These are phyloP conservation scores for Alcedo quadribrachys DNA, from an alignment of 2,797 vertebrate genomes.

Conservation along the genomic window DNA sequence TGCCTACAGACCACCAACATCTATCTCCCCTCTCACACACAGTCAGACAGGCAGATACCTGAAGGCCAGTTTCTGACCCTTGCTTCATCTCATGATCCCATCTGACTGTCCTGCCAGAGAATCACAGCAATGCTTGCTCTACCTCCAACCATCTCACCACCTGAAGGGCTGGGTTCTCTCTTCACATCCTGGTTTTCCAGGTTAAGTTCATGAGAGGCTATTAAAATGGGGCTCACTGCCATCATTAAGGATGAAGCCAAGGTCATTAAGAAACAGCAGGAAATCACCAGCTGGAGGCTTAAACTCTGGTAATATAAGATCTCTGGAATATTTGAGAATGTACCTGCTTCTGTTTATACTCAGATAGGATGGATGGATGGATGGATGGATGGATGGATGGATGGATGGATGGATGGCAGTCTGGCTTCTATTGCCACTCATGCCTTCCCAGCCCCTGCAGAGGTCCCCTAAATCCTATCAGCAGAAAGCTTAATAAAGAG, in stretches of 20 bases:
- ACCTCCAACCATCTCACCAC: background rate
- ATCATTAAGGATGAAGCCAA: background rate
- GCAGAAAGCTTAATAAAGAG: background rate
- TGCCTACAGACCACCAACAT: background rate
- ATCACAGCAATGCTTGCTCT: background rate
- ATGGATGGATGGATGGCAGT: background rate
- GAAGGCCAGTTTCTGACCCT: background rate
- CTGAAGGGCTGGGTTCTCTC: background rate
- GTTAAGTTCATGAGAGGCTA: background rate
- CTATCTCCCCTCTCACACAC: background rate
- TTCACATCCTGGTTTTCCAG: background rate
- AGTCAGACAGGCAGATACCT: background rate
- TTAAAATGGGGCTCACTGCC: background rate
- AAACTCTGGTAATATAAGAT: background rate
- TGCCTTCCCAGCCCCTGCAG: background rate
- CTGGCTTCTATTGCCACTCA: background rate
- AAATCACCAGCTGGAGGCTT: background rate
- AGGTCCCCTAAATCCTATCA: background rate
- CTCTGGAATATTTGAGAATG: background rate
- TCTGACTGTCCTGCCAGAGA: background rate
- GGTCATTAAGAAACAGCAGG: background rate
- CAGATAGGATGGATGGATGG: background rate
- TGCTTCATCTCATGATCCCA: accelerated
- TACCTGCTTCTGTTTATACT: background rate
- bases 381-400: background rate